A percentile compares a stretch with the other conserved stretches of the same genome.
These are phyloP conservation scores for Pachycephus smyrnensis DNA, from an alignment of 2,888 invertebrate genomes.

Conservation along the genomic window DNA sequence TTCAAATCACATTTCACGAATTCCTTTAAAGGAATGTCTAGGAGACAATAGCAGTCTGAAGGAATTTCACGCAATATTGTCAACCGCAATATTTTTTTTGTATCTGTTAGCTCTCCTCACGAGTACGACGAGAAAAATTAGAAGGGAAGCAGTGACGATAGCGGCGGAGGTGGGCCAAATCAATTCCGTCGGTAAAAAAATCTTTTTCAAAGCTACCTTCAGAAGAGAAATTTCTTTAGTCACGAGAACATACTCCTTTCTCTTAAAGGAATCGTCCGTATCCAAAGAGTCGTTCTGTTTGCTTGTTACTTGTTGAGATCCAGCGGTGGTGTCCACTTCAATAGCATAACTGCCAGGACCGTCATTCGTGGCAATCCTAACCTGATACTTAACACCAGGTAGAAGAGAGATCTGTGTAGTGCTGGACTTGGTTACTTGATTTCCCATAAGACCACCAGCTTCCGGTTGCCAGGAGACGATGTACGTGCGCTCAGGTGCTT, in stretches of 20 bases:
- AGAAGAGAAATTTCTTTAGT: neutral
- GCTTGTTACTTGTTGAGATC: neutral
- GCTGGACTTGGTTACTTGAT: slow-evolving; percentile 60
- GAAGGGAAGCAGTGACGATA: neutral
- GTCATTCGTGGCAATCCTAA: slow-evolving; percentile 61
- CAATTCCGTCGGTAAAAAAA: neutral
- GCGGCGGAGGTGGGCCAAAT: neutral
- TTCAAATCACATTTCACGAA: neutral
- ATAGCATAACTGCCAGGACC: slow-evolving; percentile 64
- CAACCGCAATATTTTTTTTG: neutral
- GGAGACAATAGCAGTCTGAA: neutral
- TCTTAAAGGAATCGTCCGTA: neutral
- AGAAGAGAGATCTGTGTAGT: slow-evolving; percentile 61
- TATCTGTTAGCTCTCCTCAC: neutral
- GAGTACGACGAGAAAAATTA: neutral
- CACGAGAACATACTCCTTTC: neutral
- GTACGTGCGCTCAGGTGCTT: neutral
- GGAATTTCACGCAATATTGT: neutral
- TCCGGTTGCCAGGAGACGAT: slow-evolving; percentile 64
- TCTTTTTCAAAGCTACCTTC: neutral
- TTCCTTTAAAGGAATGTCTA: neutral
- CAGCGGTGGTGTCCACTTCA: slow-evolving; percentile 54
- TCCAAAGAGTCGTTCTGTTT: neutral
- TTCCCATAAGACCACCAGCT: slow-evolving; percentile 62
- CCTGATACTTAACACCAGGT: slow-evolving; percentile 60